Evolutionary conservation across 2,797 vertebrate species (phyloP), one percentile per base, ranked within the genome.

Genomic region (Falco cherrug): DNA sequence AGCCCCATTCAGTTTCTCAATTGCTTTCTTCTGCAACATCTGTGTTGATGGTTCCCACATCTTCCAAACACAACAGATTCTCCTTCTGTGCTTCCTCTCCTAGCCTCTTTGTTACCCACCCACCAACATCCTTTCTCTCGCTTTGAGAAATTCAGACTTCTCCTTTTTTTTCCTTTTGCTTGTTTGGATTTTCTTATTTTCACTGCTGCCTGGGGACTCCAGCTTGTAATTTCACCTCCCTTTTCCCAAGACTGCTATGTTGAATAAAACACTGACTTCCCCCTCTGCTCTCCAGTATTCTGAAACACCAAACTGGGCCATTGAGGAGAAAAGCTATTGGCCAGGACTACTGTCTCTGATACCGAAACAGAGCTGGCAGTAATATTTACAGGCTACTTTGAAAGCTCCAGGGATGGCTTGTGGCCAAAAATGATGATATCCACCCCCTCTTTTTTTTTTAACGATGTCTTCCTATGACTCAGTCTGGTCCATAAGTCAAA

Each of bases 361-460:
- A 93, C 77, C 69, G 87, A 97, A 97, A 96, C 84, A 85, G 94
- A 96, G 76, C 75, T 76, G 88, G 83, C 84, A 91, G 79, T 57
- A 78, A 90, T 97, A 81, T 96, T 96, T 94, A 95, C 95, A 95
- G 91, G 94, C 81, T 69, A 97, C 88, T 90, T 89, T 95, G 91
- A 96, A 94, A 95, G 96, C 92, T 95, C 90, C 74, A 87, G 83
- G 92, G 96, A 90, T 96, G 92, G 93, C 93, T 96, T 89, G 75
- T 96, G 93, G 94, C 96, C 94, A 97, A 79, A 97, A 96, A 83
- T 71, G 41, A 96, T 96, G 89, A 97, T 95, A 95, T 93, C 93
- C 94, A 94, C 93, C 94, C 85, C 95, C 93, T 54, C 91, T 48
- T 87, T 93, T 94, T 93, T 94, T 94, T 96, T 92, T 74, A 94